phyloP scores from a whole-genome alignment of 2,888 invertebrate species.

The Rhopalosiphum nymphaeae region DNA sequence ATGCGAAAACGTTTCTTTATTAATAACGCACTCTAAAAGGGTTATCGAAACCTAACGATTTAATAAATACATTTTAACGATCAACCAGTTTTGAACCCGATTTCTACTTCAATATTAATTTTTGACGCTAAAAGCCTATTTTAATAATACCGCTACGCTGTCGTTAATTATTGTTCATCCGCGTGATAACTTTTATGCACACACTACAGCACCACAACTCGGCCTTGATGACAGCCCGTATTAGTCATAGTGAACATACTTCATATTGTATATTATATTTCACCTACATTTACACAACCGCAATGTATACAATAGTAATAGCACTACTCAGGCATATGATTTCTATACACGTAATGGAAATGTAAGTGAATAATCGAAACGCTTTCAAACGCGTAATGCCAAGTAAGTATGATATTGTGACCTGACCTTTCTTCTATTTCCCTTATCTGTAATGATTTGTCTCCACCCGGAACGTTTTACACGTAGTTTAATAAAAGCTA shows the following conservation, averaged over 20 bases:
- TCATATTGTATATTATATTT: conserved; percentile 19
- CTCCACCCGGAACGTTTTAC: background rate
- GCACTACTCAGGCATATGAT: background rate
- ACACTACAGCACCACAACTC: background rate
- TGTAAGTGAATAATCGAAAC: background rate
- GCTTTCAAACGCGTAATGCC: conserved; percentile 34
- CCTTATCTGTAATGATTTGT: conserved; percentile 20
- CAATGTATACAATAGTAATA: background rate
- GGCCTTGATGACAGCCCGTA: background rate
- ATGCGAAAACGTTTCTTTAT: background rate
- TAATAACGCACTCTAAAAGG: background rate
- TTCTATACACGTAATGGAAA: conserved; percentile 41
- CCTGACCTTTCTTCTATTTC: conserved; percentile 43
- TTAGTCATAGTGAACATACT: background rate
- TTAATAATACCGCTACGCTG: background rate
- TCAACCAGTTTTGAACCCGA: background rate
- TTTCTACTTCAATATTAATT: background rate
- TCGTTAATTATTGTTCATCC: background rate
- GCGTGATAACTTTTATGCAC: background rate
- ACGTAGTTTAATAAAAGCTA: conserved; percentile 1
- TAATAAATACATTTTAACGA: background rate
- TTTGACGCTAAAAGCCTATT: background rate
- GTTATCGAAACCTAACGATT: background rate
- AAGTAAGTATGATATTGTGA: background rate
- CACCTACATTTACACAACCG: background rate